Evolutionary conservation across 2,113 vertebrate species (phyloP).

Genomic region (Rhabdomys dilectus): DNA sequence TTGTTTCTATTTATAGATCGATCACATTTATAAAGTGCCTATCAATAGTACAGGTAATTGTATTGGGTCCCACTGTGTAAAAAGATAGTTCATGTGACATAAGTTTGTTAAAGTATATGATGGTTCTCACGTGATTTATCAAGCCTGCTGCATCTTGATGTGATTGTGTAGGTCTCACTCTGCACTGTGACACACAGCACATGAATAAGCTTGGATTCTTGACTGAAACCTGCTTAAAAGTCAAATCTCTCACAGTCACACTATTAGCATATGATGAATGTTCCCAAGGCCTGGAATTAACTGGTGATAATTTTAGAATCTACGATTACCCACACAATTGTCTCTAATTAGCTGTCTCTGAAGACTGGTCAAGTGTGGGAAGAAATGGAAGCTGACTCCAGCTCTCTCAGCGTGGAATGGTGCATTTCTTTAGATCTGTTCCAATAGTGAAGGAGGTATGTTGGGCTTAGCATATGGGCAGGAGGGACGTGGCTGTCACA

Average conservation of each 20-base stretch:
- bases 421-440: not conserved
- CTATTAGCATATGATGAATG: constrained; percentile 60
- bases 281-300: constrained; percentile 65
- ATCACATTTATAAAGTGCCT: constrained; percentile 2
- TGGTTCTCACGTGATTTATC: not conserved
- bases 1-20: not conserved
- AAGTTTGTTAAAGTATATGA: not conserved
- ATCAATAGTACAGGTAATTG: not conserved
- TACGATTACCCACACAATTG: constrained; percentile 63
- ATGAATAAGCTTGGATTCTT: constrained; percentile 38
- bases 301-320: constrained; percentile 73
- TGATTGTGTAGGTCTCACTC: not conserved
- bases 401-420: not conserved
- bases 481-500: not conserved
- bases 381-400: not conserved
- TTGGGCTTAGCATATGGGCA: not conserved
- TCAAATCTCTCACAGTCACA: constrained; percentile 12
- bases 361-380: constrained; percentile 57
- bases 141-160: not conserved
- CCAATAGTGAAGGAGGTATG: not conserved
- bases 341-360: constrained; percentile 58
- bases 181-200: not conserved
- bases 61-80: not conserved
- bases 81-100: not conserved
- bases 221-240: constrained; percentile 62